Evolutionary conservation across 2,113 vertebrate genomes (phyloP).

Genomic region (Polypterus bichir): DNA sequence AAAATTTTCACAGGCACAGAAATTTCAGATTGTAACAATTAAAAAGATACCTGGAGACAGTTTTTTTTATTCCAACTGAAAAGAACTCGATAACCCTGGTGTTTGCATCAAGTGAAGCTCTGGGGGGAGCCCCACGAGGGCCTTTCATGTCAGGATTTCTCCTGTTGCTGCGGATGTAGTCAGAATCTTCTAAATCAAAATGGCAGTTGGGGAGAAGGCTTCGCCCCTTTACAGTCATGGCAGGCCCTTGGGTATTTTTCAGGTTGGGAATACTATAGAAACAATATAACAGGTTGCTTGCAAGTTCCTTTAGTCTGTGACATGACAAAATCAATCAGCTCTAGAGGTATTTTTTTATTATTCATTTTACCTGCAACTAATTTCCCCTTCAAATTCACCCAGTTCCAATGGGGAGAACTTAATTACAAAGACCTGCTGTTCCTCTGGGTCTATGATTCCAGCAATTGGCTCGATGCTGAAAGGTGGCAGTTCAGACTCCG

Average conservation of each 20-base stretch:
- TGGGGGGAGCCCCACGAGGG: conserved; percentile 17
- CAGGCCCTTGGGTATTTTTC: conserved; percentile 35
- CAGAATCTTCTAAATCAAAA: conserved; percentile 70
- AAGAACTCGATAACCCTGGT: conserved; percentile 66
- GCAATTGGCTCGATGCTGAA: conserved; percentile 58
- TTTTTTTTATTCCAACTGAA: conserved; percentile 41
- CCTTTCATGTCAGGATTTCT: conserved; percentile 33
- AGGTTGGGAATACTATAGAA: conserved; percentile 66
- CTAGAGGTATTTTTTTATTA: too few species aligned
- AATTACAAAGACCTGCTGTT: conserved; percentile 46
- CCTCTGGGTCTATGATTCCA: conserved; percentile 44
- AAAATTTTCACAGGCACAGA: too few species aligned
- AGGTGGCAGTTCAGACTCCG: neutral
- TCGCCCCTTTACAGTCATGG: conserved; percentile 45
- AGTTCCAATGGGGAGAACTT: conserved; percentile 56
- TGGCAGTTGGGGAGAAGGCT: conserved; percentile 62
- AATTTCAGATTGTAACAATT: neutral
- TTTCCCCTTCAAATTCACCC: conserved; percentile 46
- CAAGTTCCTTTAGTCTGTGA: too few species aligned
- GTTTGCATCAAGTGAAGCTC: conserved; percentile 34
- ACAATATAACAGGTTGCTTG: neutral
- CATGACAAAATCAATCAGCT: too few species aligned
- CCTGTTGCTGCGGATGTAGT: conserved; percentile 50
- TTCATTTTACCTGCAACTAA: conserved; percentile 65
- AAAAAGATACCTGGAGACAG: conserved; percentile 41